Percentiles rank a stretch among this genome's conserved stretches.
Evolutionary conservation across 2,888 invertebrate species (phyloP).

Genomic region (Caenorhabditis macrosperma): DNA sequence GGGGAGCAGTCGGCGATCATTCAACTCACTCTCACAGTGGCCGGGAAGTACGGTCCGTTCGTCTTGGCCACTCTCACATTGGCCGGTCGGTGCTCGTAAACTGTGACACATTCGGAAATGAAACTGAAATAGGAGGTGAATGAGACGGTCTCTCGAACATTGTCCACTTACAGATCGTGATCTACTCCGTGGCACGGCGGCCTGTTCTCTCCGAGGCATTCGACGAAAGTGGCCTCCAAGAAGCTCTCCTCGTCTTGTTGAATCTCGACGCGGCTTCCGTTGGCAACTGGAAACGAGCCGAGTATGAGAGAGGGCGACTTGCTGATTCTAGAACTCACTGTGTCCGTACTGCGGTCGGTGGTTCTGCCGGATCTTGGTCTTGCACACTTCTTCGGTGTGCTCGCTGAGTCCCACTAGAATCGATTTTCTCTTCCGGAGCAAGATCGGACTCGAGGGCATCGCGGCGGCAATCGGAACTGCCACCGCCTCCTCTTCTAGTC

Average conservation of each 20-base stretch:
- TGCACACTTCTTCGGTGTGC: constrained; percentile 68
- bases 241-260: constrained; percentile 73
- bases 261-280: constrained; percentile 76
- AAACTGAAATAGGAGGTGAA: constrained; percentile 62
- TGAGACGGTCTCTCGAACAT: neutral
- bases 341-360: constrained; percentile 71
- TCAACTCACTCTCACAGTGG: constrained; percentile 31
- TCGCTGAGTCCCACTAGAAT: constrained; percentile 54
- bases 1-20: neutral
- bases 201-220: constrained; percentile 67
- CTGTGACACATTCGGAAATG: constrained; percentile 76
- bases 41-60: constrained; percentile 23
- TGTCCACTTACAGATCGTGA: constrained; percentile 37
- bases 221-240: constrained; percentile 75
- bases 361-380: constrained; percentile 67
- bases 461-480: constrained; percentile 15
- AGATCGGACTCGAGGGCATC: constrained; percentile 30
- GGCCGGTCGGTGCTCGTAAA: constrained; percentile 72
- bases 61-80: constrained; percentile 65
- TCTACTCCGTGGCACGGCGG: constrained; percentile 72
- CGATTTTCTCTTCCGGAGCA: constrained; percentile 50
- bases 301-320: neutral
- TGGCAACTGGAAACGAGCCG: constrained; percentile 68
- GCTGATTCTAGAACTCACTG: constrained; percentile 61
- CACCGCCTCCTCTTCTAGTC: constrained; percentile 27